Base-by-base conservation (phyloP, 2,797 vertebrate genomes). In the Sebastes matsubarae region DNA sequence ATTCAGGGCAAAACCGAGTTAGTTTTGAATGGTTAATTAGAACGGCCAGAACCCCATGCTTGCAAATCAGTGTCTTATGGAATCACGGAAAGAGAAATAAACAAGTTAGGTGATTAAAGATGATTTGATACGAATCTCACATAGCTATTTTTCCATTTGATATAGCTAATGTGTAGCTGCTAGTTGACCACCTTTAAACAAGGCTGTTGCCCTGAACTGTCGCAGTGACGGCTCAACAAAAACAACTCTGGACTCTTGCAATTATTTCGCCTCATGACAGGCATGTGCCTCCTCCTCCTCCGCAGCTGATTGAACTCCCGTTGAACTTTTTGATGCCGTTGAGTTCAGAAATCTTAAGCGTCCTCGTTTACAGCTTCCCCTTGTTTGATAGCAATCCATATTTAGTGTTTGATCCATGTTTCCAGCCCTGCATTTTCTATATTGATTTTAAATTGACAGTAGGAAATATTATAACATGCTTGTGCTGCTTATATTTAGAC, bases 261-360 rank as follows among this genome's bases (percentile, higher is more conserved):
- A 69, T 82, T 82, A 84, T 82, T 82, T 68, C 2, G 2, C 70
- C 80, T 59, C 70, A 81, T 87, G 79, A 86, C 77, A 79, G 79
- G 32, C 79, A 88, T 89, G 79, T 81, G 79, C 67, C 77, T 90
- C 55, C 63, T 86, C 54, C 57, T 82, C 54, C 58, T 84, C 60
- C 1, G 6, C 36, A 75, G 82, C 79, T 74, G 34, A 77, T 34
- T 87, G 75, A 90, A 83, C 88, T 80, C 11, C 52, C 57, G 59
- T 5, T 89, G 78, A 86, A 89, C 81, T 67, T 84, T 87, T 77
- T 68, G 36, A 73, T 82, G 65, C n/a, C 1, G 3, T 38, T 75
- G 4, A 30, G 22, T 57, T 46, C 38, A 36, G 22, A 73, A 66
- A 72, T 68, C 27, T 65, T 27, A 24, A 63, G 52, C 34, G 22